Base-by-base conservation (phyloP, 2,797 vertebrate species). In the Anas acuta region DNA sequence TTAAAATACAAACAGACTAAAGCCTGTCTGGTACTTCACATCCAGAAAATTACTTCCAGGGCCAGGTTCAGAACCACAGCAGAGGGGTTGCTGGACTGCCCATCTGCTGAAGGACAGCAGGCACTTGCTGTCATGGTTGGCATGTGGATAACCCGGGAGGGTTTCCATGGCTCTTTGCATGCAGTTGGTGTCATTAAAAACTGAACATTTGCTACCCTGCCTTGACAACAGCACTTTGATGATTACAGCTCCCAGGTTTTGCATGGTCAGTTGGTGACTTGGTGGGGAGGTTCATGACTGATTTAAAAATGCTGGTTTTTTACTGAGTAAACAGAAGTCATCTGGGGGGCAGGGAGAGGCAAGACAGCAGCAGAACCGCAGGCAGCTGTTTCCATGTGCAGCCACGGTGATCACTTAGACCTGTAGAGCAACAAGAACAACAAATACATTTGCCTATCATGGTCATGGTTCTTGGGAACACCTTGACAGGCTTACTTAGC, bases 151-250 rank as follows among this genome's bases (percentile, higher is more conserved):
- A 26, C 56, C 71, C 60, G 21, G 30, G 35, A 49, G 35, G 45
- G 21, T 32, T 91, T 80, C 76, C 65, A 22, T 33, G 76, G 72
- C 83, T 80, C n/a, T 39, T 49, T 61, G 37, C 41, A 61, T 88
- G 88, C 76, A 45, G 82, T 69, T 91, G 75, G 47, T 84, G 70
- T 83, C 69, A 88, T 92, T 92, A 57, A 74, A 94, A 94, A 86
- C 76, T 67, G 79, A 61, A 15, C 30, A 57, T 90, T 91, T 91
- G 61, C 45, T 3, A 0, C 57, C 20, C 30, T 70, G 73, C 28
- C 65, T 79, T 0, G 1, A 47, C 57, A 77, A 49, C 45, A 70
- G 33, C 35, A n/a, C 28, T 69, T 25, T 13, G 51, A 33, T 70
- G 60, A 19, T 45, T 51, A n/a, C 6, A 80, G 57, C 23, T 94